These are phyloP conservation scores for Leptarthrus brevirostris DNA, from an alignment of 2,888 invertebrate species.

Conservation along the genomic window DNA sequence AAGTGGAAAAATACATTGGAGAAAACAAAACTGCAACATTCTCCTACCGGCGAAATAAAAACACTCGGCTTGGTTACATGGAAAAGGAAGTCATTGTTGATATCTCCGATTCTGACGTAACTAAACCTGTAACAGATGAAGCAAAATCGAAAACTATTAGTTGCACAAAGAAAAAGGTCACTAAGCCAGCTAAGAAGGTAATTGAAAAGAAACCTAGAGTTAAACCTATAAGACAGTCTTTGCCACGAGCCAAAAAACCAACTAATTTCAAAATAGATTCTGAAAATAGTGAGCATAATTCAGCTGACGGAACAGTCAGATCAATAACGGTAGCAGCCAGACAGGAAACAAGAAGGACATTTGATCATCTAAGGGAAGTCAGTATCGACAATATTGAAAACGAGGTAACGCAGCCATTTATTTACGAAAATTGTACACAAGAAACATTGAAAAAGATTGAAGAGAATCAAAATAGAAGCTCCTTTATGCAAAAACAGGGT, in stretches of 20 bases:
- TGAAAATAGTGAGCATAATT: not conserved
- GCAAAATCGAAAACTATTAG: not conserved
- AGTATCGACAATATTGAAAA: no score
- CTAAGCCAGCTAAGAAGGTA: not conserved
- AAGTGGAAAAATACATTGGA: conserved; percentile 11
- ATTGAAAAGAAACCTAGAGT: not conserved
- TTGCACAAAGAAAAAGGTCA: no score
- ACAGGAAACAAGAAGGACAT: no score
- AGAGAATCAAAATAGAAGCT: no score
- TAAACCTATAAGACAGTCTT: not conserved
- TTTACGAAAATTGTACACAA: no score
- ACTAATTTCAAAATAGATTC: not conserved
- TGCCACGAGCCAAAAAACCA: not conserved
- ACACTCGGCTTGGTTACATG: not conserved
- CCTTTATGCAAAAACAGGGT: no score
- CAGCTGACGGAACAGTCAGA: no score
- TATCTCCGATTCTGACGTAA: not conserved
- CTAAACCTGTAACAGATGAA: not conserved
- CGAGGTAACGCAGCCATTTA: no score
- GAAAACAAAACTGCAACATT: not conserved
- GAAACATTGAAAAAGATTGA: no score
- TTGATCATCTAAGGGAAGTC: no score
- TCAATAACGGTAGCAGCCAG: no score
- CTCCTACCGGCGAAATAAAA: conserved; percentile 14
- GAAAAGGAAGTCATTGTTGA: not conserved